Base-by-base conservation (phyloP, 2,888 invertebrate species). In the Tinea semifulvella region DNA sequence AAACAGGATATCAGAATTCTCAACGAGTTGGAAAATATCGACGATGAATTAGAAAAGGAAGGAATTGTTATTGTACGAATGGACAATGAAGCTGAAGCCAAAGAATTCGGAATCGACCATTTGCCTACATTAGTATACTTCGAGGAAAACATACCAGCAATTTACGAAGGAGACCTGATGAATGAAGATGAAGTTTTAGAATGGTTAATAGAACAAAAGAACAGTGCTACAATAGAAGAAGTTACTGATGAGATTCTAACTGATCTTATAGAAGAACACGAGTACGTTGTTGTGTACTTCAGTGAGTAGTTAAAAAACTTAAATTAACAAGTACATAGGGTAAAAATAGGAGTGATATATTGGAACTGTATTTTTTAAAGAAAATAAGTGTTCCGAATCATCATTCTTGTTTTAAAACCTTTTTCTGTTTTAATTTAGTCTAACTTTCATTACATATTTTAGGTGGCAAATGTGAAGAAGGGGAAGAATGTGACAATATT, bases 221-320 rank as follows among this genome's bases (percentile, higher is more conserved):
- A 89, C 60, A 89, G 90, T 1, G 94, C 94, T 6, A 96, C 95
- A 3, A 96, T 96, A 56, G 96, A 96, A 75, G 95, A 95, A 77
- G 94, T 96, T 28, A 94, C 94, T 2, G 95, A 95, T 65, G 94
- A 95, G 77, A 94, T 96, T 56, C 73, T 96, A 18, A 84, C 85
- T 48, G 90, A 91, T 57, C 83, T 96, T 18, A 92, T 96, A 54
- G 91, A 91, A 52, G 92, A 94, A 60, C 92, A 94, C 59, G 94
- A 94, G 83, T 95, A 95, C 65, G 94, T 96, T 31, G 93, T 94
- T n/a, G 94, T 93, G 3, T 94, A 93, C 67, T 96, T 95, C 77
- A 94, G 94, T 89, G 72, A 84, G 88, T 84, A 44, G 17, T 36
- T n/a, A n/a, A n/a, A n/a, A n/a, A n/a, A n/a, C n/a, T n/a, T n/a